These are phyloP conservation scores for Lithophane ornitopus DNA, from an alignment of 2,888 invertebrate genomes.

Conservation along the genomic window DNA sequence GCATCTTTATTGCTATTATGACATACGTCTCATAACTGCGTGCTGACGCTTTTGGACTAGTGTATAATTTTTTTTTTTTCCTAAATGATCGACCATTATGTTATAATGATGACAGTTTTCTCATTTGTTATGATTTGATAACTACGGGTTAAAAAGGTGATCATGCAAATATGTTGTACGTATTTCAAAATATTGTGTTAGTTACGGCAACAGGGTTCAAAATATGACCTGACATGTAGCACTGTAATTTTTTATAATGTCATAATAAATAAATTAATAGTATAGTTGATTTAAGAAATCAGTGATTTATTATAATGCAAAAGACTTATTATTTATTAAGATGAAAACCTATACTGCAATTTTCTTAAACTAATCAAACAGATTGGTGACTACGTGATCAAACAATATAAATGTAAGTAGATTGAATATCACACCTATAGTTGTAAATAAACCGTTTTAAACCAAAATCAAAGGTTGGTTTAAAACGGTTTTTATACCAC, in stretches of 20 bases:
- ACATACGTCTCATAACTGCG: slow-evolving; percentile 59
- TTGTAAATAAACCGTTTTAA: too few species aligned
- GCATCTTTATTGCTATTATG: slow-evolving; percentile 59
- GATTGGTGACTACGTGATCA: not conserved
- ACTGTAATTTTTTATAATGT: not conserved
- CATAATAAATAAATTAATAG: not conserved
- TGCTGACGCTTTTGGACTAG: slow-evolving; percentile 31
- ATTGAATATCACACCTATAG: not conserved
- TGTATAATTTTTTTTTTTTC: slow-evolving; percentile 5
- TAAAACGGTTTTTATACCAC: too few species aligned
- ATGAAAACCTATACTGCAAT: too few species aligned
- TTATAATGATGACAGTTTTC: slow-evolving; percentile 25
- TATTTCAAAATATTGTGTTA: slow-evolving; percentile 33
- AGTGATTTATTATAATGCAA: not conserved
- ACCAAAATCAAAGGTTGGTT: too few species aligned
- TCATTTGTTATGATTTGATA: slow-evolving; percentile 35
- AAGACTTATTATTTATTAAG: too few species aligned
- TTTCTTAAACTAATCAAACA: too few species aligned
- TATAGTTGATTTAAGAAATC: not conserved
- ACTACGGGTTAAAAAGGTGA: slow-evolving; percentile 25
- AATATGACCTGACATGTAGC: slow-evolving; percentile 18
- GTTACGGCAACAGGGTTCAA: slow-evolving; percentile 23
- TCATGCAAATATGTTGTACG: not conserved
- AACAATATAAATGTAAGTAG: not conserved
- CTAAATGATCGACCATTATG: slow-evolving; percentile 22